A percentile compares a stretch with the other conserved stretches of the same genome.
phyloP scores from a whole-genome alignment of 1,140 invertebrate species.

The Lasaia peninsularis region DNA sequence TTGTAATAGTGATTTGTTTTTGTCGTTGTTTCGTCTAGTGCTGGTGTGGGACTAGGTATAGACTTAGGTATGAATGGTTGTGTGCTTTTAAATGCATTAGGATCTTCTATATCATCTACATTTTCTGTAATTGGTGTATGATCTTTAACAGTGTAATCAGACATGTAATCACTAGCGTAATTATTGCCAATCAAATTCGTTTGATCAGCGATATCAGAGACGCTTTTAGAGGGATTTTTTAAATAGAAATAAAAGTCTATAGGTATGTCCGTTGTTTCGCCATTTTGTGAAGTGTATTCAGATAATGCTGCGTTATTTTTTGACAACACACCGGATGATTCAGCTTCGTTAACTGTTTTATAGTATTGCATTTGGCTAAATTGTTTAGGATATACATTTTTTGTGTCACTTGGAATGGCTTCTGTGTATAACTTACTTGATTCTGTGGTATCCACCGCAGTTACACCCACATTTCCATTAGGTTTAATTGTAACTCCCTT shows the following conservation, averaged over 20 bases:
- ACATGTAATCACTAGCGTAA: conserved; percentile 34
- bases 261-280: conserved; percentile 32
- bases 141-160: conserved; percentile 38
- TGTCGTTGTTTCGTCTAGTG: conserved; percentile 41
- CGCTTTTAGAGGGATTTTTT: conserved; percentile 39
- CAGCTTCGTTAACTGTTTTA: conserved; percentile 49
- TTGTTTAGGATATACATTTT: conserved; percentile 49
- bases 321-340: conserved; percentile 45
- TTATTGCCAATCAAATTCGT: conserved; percentile 33
- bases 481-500: conserved; percentile 59
- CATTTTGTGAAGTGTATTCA: conserved; percentile 35
- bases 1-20: conserved; percentile 61
- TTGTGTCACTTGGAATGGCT: conserved; percentile 40
- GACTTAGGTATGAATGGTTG: conserved; percentile 23
- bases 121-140: conserved; percentile 69
- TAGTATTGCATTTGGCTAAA: conserved; percentile 43
- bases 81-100: conserved; percentile 29
- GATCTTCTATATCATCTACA: conserved; percentile 60
- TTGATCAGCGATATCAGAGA: conserved; percentile 29
- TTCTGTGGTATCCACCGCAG: conserved; percentile 24
- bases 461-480: conserved; percentile 43
- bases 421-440: conserved; percentile 42
- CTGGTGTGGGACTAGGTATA: conserved; percentile 25
- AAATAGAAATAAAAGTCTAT: conserved; percentile 55
- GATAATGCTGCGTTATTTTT: conserved; percentile 45